Evolutionary conservation across 2,888 invertebrate genomes (phyloP), one percentile per base, ranked within the genome.

Genomic region (Drosophila fulvimacula): DNA sequence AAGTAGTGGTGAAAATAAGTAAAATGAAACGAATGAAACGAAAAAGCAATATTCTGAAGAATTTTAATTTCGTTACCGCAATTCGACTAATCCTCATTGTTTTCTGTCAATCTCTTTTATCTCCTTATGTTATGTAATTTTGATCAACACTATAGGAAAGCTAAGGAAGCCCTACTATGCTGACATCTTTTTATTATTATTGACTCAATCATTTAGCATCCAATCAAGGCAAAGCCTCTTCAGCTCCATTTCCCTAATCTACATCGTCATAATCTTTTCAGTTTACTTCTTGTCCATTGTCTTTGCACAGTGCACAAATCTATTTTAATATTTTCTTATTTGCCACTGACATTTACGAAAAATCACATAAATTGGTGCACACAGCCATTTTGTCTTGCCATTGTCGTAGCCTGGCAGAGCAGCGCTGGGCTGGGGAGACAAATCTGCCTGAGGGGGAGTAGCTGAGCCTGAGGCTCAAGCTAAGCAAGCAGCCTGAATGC

Each of bases 241-340:
- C 57, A 51, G 72, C 53, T 68, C 17, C 59, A 46, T 57, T 60
- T 58, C 36, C 55, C 44, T 69, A 58, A 67, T 76, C 68, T 61
- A 61, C 59, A 57, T 49, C 13, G 48, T 27, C 41, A 55, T 62
- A 70, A 68, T 76, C 71, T 71, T 61, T 56, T 58, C 68, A 70
- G 63, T 82, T 79, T 67, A 53, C 51, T 48, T 46, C 36, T 52
- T 55, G 72, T 46, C 70, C 73, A 73, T 79, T 82, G 88, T 82
- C 88, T 82, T 87, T 66, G 61, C 52, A 59, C 73, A 81, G 72
- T 79, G 81, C 79, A 84, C 75, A 87, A 89, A 86, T 86, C 88
- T 89, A 89, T 86, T 86, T 86, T 89, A 87, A 86, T 86, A 86
- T 89, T 89, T 82, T 80, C 89, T 82, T 86, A 86, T 86, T 86